A percentile compares a stretch with the other conserved stretches of the same genome.
Evolutionary conservation across 2,888 invertebrate genomes (phyloP).

Genomic region (Himalopsyche kuldschensis): DNA sequence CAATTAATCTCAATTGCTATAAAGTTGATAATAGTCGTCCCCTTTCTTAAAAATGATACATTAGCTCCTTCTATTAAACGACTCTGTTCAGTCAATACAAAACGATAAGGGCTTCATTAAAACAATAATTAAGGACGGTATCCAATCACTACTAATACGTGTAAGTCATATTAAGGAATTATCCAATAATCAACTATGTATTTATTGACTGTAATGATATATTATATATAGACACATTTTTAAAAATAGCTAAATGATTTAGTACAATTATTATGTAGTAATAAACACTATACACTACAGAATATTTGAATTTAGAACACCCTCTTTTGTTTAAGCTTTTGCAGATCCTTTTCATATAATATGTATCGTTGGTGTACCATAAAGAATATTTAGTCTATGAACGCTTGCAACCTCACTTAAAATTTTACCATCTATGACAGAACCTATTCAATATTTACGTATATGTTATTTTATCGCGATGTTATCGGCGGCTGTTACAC

Average conservation of each 20-base stretch:
- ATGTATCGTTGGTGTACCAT: too few species aligned
- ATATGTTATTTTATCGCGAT: background rate
- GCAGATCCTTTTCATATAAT: too few species aligned
- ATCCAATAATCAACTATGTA: too few species aligned
- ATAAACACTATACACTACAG: too few species aligned
- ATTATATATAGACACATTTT: too few species aligned
- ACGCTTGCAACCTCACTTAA: background rate
- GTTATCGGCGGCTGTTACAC: background rate
- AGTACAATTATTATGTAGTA: too few species aligned
- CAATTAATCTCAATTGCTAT: background rate
- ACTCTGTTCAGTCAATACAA: background rate
- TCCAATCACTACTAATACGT: background rate
- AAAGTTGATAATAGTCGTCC: background rate
- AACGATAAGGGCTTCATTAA: background rate
- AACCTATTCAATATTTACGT: background rate
- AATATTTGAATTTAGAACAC: too few species aligned
- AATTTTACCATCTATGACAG: background rate
- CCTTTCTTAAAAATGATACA: background rate
- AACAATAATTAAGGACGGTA: background rate
- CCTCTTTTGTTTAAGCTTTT: too few species aligned
- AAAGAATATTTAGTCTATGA: too few species aligned
- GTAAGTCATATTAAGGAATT: too few species aligned
- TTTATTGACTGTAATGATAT: too few species aligned
- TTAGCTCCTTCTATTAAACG: background rate
- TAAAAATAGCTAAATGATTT: too few species aligned